These are phyloP conservation scores for Eulemur macaco DNA, from an alignment of 2,113 vertebrate genomes.

Conservation along the genomic window DNA sequence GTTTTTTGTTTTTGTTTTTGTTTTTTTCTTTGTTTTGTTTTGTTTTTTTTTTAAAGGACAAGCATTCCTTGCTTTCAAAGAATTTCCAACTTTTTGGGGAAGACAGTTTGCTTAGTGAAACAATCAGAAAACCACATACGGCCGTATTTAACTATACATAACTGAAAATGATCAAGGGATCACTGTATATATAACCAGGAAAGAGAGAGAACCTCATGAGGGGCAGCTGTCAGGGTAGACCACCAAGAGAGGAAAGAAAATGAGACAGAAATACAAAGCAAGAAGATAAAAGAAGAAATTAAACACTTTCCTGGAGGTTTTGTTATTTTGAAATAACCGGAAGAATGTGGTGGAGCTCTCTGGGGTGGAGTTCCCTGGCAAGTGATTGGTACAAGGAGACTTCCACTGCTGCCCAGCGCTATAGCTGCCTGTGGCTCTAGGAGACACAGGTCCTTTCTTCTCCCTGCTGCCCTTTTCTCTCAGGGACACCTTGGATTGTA, in stretches of 20 bases:
- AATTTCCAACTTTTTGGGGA: background rate
- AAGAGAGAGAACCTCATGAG: background rate
- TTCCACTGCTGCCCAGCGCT: background rate
- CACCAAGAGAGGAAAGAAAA: background rate
- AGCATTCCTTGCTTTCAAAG: background rate
- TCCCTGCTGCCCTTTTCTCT: background rate
- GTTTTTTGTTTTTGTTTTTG: background rate
- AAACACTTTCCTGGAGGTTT: background rate
- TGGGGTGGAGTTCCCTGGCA: background rate
- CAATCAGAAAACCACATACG: background rate
- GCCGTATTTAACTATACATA: background rate
- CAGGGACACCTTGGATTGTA: background rate
- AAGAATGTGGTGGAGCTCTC: background rate
- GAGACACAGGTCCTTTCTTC: background rate
- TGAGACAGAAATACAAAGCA: background rate
- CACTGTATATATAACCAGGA: background rate
- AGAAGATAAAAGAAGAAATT: background rate
- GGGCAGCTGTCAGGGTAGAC: background rate
- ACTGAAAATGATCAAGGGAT: background rate
- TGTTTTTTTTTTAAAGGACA: background rate
- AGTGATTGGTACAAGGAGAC: background rate
- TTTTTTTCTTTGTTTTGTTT: background rate
- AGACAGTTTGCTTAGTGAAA: background rate
- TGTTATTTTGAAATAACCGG: background rate
- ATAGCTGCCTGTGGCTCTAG: too few species aligned